Conservation (phyloP, 2,113 vertebrate genomes). For the Boulengeromyrus knoepffleri region DNA sequence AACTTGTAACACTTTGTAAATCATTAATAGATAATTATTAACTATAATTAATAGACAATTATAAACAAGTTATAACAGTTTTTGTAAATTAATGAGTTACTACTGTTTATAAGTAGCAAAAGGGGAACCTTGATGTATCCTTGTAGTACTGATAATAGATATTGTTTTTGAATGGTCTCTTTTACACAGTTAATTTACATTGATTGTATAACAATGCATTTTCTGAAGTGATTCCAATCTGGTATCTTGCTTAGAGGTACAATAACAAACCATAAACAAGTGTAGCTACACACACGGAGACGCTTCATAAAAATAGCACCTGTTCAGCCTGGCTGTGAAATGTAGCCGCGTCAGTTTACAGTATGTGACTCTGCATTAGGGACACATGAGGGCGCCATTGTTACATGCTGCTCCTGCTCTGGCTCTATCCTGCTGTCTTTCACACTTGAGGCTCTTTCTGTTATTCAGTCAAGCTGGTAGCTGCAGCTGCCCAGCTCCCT, state of each 20-base stretch:
- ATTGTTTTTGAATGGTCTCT: background rate
- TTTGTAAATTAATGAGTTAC: background rate
- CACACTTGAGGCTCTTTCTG: background rate
- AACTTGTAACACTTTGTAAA: background rate
- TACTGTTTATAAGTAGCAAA: background rate
- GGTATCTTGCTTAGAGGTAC: background rate
- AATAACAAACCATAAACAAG: background rate
- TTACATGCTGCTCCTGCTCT: background rate
- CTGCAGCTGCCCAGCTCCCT: background rate
- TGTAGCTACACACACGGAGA: background rate
- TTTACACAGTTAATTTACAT: background rate
- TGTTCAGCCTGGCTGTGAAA: background rate
- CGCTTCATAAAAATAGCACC: background rate
- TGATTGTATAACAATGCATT: background rate
- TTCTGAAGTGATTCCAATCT: background rate
- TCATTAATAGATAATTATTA: background rate
- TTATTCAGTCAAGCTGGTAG: background rate
- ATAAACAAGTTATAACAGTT: background rate
- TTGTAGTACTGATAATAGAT: background rate
- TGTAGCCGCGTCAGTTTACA: background rate
- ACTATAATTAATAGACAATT: background rate
- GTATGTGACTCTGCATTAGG: background rate
- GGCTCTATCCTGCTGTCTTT: background rate
- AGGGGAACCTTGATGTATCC: background rate
- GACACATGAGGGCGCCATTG: constrained; percentile 41